Evolutionary conservation across 2,113 vertebrate species (phyloP), one percentile per base, ranked within the genome.

Genomic region (Emberiza fucata): DNA sequence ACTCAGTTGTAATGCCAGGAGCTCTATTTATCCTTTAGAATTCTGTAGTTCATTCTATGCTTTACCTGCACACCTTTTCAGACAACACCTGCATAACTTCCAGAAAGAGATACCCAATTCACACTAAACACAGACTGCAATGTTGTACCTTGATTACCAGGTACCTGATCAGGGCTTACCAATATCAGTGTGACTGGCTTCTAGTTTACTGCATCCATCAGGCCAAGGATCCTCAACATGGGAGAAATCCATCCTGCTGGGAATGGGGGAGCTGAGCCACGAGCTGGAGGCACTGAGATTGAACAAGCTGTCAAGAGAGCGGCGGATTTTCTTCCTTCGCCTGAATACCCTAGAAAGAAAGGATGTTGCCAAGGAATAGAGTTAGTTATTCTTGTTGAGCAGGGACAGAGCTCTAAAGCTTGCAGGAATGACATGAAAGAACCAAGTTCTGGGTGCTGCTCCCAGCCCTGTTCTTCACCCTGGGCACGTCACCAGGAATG

Each of bases 341-440:
- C 98, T 97, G 96, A 99, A 99, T 51, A 99, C 90, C 7, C 98
- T 99, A 68, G 28, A 73, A 80, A 93, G 23, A 76, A 86, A 81
- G 88, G 51, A 89, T 2, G 2, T 72, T 86, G 44, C 68, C 51
- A 40, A 81, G 50, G 33, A 69, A 51, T 5, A 44, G 63, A 76
- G 50, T 68, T 84, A 72, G 76, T 84, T 75, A 35, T 57, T 78
- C 33, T 42, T 61, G 17, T 33, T 37, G 21, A 90, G 56, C 57
- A 80, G 22, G 20, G 31, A 79, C 20, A 86, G n/a, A 86, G 27
- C 27, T 92, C 64, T 78, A 47, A 80, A 90, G 5, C 29, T 94
- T 45, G 21, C 39, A 78, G 33, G 53, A 86, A 14, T 18, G 11
- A 66, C 31, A 31, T 37, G 40, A 51, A 91, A 53, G 35, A 90